Percentiles rank a stretch among this genome's conserved stretches.
Conservation (phyloP, 1,140 invertebrate species). For the Hycleus phaleratus region DNA sequence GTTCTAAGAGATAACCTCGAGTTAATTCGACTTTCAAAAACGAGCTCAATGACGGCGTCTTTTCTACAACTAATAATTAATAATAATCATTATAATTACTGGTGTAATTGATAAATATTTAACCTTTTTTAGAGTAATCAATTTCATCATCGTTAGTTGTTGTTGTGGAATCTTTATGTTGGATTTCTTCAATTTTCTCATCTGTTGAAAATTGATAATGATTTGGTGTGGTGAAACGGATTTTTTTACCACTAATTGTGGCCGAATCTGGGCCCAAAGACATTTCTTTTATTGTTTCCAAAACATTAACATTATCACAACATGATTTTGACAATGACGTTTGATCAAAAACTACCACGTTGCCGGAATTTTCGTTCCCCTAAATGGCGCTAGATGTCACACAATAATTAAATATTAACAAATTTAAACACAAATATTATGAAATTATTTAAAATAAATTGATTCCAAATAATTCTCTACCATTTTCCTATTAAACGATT, state of each 20-base stretch:
- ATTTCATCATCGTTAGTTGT: slow-evolving; percentile 17
- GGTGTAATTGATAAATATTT: too few relatives aligned
- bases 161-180: slow-evolving; percentile 7
- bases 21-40: slow-evolving; percentile 85
- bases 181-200: slow-evolving; percentile 39
- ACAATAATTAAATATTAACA: too few relatives aligned
- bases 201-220: slow-evolving; percentile 37
- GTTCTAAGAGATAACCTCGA: slow-evolving; percentile 82
- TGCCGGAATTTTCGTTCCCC: too few relatives aligned
- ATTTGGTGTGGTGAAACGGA: slow-evolving; percentile 37
- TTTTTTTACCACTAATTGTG: slow-evolving; percentile 31
- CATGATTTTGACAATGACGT: neutral
- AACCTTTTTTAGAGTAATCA: slow-evolving; percentile 28
- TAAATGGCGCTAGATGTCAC: too few relatives aligned
- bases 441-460: too few relatives aligned
- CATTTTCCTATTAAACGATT: too few relatives aligned
- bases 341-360: too few relatives aligned
- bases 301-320: slow-evolving; percentile 1
- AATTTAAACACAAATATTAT: too few relatives aligned
- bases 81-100: neutral
- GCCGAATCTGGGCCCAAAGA: slow-evolving; percentile 1
- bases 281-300: neutral
- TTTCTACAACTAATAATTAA: slow-evolving; percentile 13
- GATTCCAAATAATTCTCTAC: too few relatives aligned
- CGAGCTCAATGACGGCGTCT: slow-evolving; percentile 53